Base-by-base conservation (phyloP, 2,888 invertebrate species). In the Synergus umbraculus region DNA sequence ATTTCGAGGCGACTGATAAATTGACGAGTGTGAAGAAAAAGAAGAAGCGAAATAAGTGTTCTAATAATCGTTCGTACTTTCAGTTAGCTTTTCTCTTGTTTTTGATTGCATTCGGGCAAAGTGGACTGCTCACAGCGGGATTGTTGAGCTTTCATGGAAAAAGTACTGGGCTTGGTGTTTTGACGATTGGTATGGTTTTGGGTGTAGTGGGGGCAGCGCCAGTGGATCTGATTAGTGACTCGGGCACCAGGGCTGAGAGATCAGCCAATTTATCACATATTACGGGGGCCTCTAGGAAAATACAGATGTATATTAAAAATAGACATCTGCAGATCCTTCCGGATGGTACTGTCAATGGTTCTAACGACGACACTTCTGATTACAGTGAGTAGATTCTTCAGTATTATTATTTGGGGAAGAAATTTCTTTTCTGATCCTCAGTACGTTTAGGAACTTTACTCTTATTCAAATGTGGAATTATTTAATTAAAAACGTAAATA, bases 281-380 rank as follows among this genome's bases (percentile, higher is more conserved):
- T 92, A 95, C 96, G 88, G 96, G 96, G 92, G 95, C 96, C 82
- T 95, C 95, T 85, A 94, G 96, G 89, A 96, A 96, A 91, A 96
- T 97, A 90, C 96, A 96, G 93, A 94, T 97, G 94, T 96, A 95
- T 94, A 95, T 97, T 93, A 96, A 96, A 93, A 96, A 97, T 93
- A 95, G 95, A 88, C 96, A 96, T 92, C 94, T 97, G 86, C 97
- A 97, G 93, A 94, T 97, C 89, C 93, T 96, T 93, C 96, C 96
- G 87, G 96, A 97, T 93, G 97, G 97, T 92, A 95, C 95, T 88
- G 96, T 97, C 93, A 96, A 96, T 93, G 97, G 97, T 88, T 96
- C 96, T 91, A 94, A 94, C 91, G 95, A 96, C 92, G 95, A 95
- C 93, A 94, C 94, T 92, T 96, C 96, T 93, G 95, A 95, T 93